Percentiles rank a stretch among this genome's conserved stretches.
Evolutionary conservation across 2,113 vertebrate species (phyloP).

Genomic region (Pterocles orientalis): DNA sequence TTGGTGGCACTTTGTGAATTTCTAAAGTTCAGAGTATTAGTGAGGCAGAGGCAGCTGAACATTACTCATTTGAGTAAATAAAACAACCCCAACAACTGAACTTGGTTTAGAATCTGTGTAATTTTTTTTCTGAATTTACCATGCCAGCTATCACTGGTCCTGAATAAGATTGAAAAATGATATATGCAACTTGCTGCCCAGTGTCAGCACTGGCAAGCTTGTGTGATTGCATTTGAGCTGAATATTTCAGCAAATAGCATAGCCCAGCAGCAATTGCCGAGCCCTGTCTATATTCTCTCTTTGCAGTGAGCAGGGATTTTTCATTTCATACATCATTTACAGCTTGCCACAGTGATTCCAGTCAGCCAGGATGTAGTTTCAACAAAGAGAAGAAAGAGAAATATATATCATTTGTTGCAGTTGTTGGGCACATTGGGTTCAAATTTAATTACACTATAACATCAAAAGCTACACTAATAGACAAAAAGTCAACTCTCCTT

Average conservation of each 20-base stretch:
- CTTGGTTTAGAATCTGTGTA: background rate
- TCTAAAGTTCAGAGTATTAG: background rate
- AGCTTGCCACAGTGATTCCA: slow-evolving; percentile 65
- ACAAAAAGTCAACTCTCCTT: slow-evolving; percentile 34
- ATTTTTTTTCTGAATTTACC: background rate
- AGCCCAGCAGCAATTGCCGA: slow-evolving; percentile 52
- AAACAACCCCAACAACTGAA: background rate
- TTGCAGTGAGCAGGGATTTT: slow-evolving; percentile 58
- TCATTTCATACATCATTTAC: slow-evolving; percentile 76
- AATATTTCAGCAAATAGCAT: slow-evolving; percentile 68
- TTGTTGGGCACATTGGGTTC: slow-evolving; percentile 20
- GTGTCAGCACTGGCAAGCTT: slow-evolving; percentile 32
- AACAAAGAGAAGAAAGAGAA: slow-evolving; percentile 48
- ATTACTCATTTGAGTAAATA: background rate
- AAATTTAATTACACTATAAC: slow-evolving; percentile 62
- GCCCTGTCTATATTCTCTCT: slow-evolving; percentile 49
- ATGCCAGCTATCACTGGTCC: background rate
- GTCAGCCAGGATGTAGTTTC: slow-evolving; percentile 54
- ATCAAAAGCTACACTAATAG: slow-evolving; percentile 48
- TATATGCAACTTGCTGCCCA: slow-evolving; percentile 35
- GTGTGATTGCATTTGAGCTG: slow-evolving; percentile 38
- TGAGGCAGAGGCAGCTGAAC: background rate
- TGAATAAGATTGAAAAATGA: slow-evolving; percentile 38
- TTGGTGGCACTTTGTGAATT: background rate
- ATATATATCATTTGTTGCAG: slow-evolving; percentile 58